A percentile compares a stretch with the other conserved stretches of the same genome.
phyloP scores from a whole-genome alignment of 2,888 invertebrate genomes.

The Calephelis perditalis region DNA sequence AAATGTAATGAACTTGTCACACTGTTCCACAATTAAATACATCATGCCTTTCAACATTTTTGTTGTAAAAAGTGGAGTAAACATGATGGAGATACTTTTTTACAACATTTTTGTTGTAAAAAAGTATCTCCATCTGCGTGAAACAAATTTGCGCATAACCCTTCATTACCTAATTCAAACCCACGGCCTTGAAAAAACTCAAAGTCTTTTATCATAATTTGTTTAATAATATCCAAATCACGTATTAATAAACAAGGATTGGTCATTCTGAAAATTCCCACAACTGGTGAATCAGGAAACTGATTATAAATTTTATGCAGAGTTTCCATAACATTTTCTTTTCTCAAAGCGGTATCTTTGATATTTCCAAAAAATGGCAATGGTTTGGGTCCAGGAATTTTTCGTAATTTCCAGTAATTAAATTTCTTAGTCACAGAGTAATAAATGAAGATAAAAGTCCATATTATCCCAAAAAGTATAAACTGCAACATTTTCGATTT shows the following conservation, averaged over 20 bases:
- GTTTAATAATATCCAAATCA: constrained; percentile 39
- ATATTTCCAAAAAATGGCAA: constrained; percentile 43
- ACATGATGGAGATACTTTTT: too few relatives aligned
- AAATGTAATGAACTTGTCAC: constrained; percentile 26
- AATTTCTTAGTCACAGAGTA: constrained; percentile 43
- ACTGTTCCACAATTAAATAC: constrained; percentile 45
- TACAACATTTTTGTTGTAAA: constrained; percentile 10
- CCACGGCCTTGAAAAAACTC: constrained; percentile 44
- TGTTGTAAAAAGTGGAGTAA: constrained; percentile 11
- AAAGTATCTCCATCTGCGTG: constrained; percentile 37
- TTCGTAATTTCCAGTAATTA: constrained; percentile 45
- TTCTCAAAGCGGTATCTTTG: constrained; percentile 35
- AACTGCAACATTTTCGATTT: background rate
- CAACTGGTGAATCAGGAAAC: constrained; percentile 46
- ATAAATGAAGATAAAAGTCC: constrained; percentile 25
- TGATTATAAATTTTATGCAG: constrained; percentile 39
- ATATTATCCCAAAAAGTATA: background rate
- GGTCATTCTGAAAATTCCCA: constrained; percentile 48
- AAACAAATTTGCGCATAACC: constrained; percentile 38
- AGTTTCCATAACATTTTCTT: constrained; percentile 27
- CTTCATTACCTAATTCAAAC: constrained; percentile 35
- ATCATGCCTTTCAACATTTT: constrained; percentile 40
- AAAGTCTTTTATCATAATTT: background rate
- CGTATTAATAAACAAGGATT: constrained; percentile 43
- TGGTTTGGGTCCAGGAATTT: constrained; percentile 41